Percentiles rank a stretch among this genome's conserved stretches.
These are phyloP conservation scores for Drosophila heteroneura DNA, from an alignment of 2,888 invertebrate genomes.

Conservation along the genomic window DNA sequence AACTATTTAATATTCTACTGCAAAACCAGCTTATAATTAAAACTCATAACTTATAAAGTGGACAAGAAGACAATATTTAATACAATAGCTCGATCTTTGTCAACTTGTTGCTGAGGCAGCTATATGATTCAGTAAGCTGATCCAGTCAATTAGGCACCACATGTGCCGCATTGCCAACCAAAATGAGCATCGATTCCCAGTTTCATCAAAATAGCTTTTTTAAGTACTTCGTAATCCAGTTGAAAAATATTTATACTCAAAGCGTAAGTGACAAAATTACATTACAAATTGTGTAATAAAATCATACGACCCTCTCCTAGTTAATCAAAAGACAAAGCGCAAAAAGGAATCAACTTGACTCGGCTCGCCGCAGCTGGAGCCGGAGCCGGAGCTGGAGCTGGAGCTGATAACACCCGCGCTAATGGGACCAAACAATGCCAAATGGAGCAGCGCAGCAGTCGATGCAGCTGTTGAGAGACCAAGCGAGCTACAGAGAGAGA, in stretches of 20 bases:
- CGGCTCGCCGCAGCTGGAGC: slow-evolving; percentile 41
- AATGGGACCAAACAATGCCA: slow-evolving; percentile 84
- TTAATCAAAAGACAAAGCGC: slow-evolving; percentile 42
- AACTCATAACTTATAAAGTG: neutral
- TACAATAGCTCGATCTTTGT: neutral
- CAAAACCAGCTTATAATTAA: neutral
- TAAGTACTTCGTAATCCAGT: neutral
- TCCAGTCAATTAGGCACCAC: neutral
- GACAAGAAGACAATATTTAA: neutral
- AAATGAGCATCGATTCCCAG: neutral
- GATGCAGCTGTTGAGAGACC: slow-evolving; percentile 47
- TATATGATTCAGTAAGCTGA: neutral
- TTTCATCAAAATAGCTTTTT: too few relatives aligned
- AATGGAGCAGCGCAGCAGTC: slow-evolving; percentile 64
- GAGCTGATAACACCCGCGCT: slow-evolving; percentile 84
- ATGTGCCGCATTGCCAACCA: neutral
- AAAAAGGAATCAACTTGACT: slow-evolving; percentile 76
- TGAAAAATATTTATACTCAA: neutral
- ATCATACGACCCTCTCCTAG: neutral
- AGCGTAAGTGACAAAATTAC: neutral
- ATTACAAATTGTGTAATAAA: neutral
- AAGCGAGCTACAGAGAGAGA: neutral
- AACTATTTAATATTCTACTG: neutral
- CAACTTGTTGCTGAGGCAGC: neutral
- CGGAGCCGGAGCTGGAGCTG: slow-evolving; percentile 57